Evolutionary conservation across 2,797 vertebrate species (phyloP).

Genomic region (Fratercula arctica): DNA sequence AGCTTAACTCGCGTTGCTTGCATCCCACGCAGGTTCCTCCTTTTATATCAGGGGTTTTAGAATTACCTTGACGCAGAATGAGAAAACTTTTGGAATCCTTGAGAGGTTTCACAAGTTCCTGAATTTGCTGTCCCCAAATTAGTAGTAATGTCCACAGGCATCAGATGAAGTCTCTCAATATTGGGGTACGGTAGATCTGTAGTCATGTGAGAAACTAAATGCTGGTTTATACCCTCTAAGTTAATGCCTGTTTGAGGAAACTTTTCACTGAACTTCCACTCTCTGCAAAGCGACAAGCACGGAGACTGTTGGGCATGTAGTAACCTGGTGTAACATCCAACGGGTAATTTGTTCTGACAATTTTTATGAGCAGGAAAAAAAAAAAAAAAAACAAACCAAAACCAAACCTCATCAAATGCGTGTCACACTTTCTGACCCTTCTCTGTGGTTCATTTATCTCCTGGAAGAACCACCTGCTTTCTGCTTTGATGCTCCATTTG

Average conservation of each 20-base stretch:
- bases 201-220: neutral
- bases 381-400: too few relatives aligned
- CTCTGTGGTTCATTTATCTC: constrained; percentile 56
- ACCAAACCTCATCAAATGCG: neutral
- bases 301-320: neutral
- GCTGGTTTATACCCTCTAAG: neutral
- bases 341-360: constrained; percentile 56
- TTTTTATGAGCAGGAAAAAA: constrained; percentile 23
- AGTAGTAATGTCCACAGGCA: fast-evolving
- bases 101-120: neutral
- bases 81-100: neutral
- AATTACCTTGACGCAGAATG: neutral
- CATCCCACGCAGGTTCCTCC: neutral
- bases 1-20: neutral
- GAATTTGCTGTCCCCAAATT: neutral
- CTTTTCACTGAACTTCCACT: neutral
- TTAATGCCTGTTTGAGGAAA: neutral
- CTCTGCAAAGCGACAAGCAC: neutral
- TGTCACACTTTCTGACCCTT: constrained; percentile 41
- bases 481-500: constrained; percentile 65
- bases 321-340: neutral
- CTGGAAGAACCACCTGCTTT: constrained; percentile 65
- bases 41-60: neutral
- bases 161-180: neutral
- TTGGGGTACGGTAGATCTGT: neutral